A percentile compares a stretch with the other conserved stretches of the same genome.
Evolutionary conservation across 2,113 vertebrate genomes (phyloP).

Genomic region (Bubo bubo): DNA sequence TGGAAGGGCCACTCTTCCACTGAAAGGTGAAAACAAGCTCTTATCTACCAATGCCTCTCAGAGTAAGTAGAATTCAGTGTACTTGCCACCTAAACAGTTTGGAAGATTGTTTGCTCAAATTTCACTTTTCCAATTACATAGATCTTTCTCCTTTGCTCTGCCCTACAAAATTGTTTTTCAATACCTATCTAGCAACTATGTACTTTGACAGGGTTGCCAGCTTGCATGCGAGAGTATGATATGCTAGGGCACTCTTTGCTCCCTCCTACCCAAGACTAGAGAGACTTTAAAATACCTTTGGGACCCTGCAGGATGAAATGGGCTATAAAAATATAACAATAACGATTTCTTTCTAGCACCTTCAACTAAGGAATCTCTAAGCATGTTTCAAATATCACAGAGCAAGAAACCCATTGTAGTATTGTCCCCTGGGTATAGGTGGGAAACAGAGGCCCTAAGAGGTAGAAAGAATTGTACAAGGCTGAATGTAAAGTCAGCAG

Average conservation of each 20-base stretch:
- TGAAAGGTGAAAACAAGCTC: not conserved
- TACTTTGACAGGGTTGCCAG: not conserved
- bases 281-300: not conserved
- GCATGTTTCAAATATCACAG: not conserved
- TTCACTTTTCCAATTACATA: not conserved
- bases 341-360: not conserved
- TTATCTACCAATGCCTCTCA: not conserved
- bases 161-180: not conserved
- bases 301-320: not conserved
- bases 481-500: not conserved
- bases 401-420: not conserved
- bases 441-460: not conserved
- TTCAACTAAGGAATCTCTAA: not conserved
- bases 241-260: not conserved
- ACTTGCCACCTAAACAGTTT: not conserved
- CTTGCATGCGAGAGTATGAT: not conserved
- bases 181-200: rapidly evolving
- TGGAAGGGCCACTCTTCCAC: not conserved
- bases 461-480: not conserved
- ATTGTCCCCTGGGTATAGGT: not conserved
- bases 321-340: slow-evolving; percentile 6
- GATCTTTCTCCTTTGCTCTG: not conserved
- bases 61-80: not conserved
- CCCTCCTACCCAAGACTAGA: not conserved
- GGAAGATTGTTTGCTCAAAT: not conserved